Base-by-base conservation (phyloP, 2,113 vertebrate species). In the Macaca mulatta region DNA sequence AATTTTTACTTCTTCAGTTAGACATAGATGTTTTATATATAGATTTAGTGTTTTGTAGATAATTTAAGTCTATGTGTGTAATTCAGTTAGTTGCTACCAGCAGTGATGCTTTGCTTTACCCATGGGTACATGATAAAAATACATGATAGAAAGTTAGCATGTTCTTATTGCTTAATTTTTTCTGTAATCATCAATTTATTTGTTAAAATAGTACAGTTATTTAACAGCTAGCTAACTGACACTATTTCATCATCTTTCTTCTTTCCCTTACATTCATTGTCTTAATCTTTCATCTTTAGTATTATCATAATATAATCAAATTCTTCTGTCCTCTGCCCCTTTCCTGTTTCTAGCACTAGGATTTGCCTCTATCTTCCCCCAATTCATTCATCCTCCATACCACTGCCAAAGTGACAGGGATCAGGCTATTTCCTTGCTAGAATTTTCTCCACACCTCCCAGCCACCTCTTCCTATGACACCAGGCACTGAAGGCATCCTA, bases 1-100 rank as follows among this genome's bases (percentile, higher is more conserved):
- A 35, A 70, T 77, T 85, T 89, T 69, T 93, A 40, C 86, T 97
- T 93, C 30, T 94, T 23, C 78, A 61, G 7, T 43, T 91, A 52
- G 7, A 2, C 25, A 78, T 52, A 38, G 18, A 7, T 43, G 3
- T 91, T 88, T 64, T 10, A 23, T 72, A 32, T 86, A 16, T 61
- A 87, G 22, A 79, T 72, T 82, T 77, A 87, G 10, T 10, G 59
- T 38, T 83, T 70, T 84, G 48, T 64, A 84, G 61, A 55, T 93
- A 55, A 82, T 43, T 69, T 69, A 86, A 52, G 22, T 25, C 75
- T 81, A 23, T 87, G 25, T 7, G 9, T 70, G 3, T 90, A 78
- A 82, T 91, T 77, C 55, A 70, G 3, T 43, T 86, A 8, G 17
- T 94, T 92, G 32, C 35, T 67, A n/a, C 55, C 32, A 78, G 43